phyloP scores from a whole-genome alignment of 2,888 invertebrate species.

The Trachelus iudaicus region DNA sequence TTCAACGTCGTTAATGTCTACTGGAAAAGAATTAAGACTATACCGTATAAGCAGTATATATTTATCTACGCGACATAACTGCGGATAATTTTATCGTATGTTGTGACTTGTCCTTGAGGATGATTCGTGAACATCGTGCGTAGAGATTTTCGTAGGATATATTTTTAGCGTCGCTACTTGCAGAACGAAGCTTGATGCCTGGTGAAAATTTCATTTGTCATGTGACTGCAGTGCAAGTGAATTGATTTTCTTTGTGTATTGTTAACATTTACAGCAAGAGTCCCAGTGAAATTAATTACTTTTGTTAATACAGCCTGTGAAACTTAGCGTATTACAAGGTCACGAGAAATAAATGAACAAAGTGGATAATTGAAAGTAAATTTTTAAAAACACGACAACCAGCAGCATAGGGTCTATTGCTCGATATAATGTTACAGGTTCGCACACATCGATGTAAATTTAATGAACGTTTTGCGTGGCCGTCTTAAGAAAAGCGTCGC shows the following conservation, averaged over 20 bases:
- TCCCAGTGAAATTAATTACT: constrained; percentile 36
- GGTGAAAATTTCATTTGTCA: background rate
- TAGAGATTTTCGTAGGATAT: background rate
- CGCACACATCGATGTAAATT: too few species aligned
- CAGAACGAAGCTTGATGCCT: background rate
- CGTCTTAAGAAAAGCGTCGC: background rate
- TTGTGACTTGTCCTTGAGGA: background rate
- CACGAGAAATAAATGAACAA: background rate
- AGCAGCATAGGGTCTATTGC: too few species aligned
- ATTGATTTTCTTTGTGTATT: too few species aligned
- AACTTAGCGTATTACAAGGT: constrained; percentile 28
- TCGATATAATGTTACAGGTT: too few species aligned
- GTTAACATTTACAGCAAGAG: background rate
- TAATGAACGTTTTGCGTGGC: background rate
- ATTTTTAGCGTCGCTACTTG: background rate
- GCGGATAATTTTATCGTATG: background rate
- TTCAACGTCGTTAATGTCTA: constrained; percentile 48
- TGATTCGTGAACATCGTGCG: background rate
- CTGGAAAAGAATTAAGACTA: constrained; percentile 42
- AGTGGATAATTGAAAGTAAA: background rate
- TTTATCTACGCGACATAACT: background rate
- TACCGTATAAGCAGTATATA: background rate
- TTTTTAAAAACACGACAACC: too few species aligned
- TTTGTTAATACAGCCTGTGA: constrained; percentile 43
- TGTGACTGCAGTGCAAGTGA: background rate